Base-by-base conservation (phyloP, 1,140 invertebrate genomes). In the Papilio machaon region DNA sequence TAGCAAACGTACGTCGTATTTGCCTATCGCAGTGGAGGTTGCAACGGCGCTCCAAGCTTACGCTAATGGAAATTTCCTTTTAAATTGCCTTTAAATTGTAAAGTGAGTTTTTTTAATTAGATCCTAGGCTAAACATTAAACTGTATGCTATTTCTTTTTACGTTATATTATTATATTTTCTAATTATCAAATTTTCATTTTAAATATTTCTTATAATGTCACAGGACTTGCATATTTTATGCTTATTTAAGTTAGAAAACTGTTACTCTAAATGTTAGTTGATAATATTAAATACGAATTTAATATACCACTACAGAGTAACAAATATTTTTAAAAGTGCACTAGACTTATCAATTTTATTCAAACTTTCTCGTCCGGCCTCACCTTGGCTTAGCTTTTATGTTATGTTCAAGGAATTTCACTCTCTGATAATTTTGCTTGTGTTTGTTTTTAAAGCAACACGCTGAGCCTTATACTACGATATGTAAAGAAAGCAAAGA, bases 401-500 rank as follows among this genome's bases (percentile, higher is more conserved):
- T 35, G 4, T 70, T 70, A 23, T 70, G 13, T 70, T 70, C 64
- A 64, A 64, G 64, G 30, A 70, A 23, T 2, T 60, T 60, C n/a
- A 60, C 64, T 35, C 30, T 30, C 74, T 52, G n/a, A 47, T 9
- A 49, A 30, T 76, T 54, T 23, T 54, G 23, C 23, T 52, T 19
- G 13, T 2, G 19, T 52, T 76, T 49, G 74, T 76, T 76, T 30
- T 76, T 52, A 5, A 11, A 74, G 13, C 10, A 75, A 23, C 47
- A 76, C 19, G 73, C 19, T 75, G 74, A 54, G 43, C 74, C 52
- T 76, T 23, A 76, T 47, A 43, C 38, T 74, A 15, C 38, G 11
- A 76, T 5, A 76, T 76, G 13, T 47, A 49, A 76, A 76, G 47
- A 76, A 76, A 76, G 74, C 74, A 76, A 52, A 70, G 23, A 35